Base-by-base conservation (phyloP, 1,140 invertebrate species). In the Leptinotarsa lineolata region DNA sequence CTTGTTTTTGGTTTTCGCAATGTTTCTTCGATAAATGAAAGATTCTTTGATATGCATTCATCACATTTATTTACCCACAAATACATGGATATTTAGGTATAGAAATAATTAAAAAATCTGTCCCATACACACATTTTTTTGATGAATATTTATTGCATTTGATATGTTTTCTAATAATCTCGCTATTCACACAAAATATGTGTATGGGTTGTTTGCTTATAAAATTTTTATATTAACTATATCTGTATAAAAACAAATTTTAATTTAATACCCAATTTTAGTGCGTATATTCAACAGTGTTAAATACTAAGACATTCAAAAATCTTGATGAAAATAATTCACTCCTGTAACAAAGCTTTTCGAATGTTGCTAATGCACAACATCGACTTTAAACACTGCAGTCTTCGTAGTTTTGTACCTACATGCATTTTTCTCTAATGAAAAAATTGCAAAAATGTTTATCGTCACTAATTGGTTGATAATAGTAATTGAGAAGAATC, bases 41-140 rank as follows among this genome's bases (percentile, higher is more conserved):
- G 0, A 11, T 39, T 2, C 30, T 39, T 39, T 39, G 22, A 30
- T 39, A 15, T 67, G 71, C 68, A 74, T 67, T 77, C 68, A 75
- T 77, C 74, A 77, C 76, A 77, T 77, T 77, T 77, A 77, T 77
- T 77, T 72, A 77, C 76, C 74, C 76, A 77, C 74, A 77, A 73
- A 75, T 77, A 77, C 76, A 77, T 77, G 74, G 73, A 73, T 77
- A 70, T 54, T 74, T 72, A 74, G 69, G 73, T 72, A 66, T 68
- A 77, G 74, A 77, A 77, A 77, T 77, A 77, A 77, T 73, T 30
- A 65, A 77, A 77, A 77, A 72, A 45, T 74, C 39, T 64, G 16
- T 13, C n/a, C 68, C 72, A 74, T 69, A 67, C 64, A 75, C 74
- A 73, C 65, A 67, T 75, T 72, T 73, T 48, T 45, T 61, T 54